Conservation (phyloP, 2,113 vertebrate species). For the Sardina pilchardus region DNA sequence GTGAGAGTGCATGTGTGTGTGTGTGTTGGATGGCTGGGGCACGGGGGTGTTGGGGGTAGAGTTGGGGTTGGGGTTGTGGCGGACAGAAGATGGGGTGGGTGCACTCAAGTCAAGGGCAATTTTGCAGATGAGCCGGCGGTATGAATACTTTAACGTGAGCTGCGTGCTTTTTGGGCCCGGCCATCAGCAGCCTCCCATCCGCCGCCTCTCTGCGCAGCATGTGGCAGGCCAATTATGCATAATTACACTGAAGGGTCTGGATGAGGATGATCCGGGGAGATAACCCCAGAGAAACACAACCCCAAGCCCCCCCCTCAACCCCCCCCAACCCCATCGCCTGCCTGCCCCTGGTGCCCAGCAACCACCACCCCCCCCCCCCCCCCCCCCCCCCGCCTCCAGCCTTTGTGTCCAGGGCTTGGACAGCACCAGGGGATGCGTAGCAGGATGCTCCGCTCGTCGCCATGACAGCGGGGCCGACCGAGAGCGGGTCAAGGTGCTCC, state of each 20-base stretch:
- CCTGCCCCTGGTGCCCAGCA: neutral
- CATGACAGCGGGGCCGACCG: constrained; percentile 44
- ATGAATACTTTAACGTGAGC: constrained; percentile 41
- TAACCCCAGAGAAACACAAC: constrained; percentile 31
- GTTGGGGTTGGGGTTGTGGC: neutral
- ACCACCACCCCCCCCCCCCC: no score
- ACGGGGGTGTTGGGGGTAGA: neutral
- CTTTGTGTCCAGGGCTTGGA: constrained; percentile 34
- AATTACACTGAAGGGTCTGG: constrained; percentile 43
- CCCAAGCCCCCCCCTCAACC: neutral
- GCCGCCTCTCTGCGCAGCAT: constrained; percentile 30
- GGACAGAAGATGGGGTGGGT: constrained; percentile 12
- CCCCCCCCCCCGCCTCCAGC: neutral
- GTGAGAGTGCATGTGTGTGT: neutral
- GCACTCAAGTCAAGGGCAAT: constrained; percentile 43
- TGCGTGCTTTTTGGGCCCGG: constrained; percentile 21
- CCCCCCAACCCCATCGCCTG: neutral
- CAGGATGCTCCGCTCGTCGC: constrained; percentile 39
- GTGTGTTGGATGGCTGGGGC: neutral
- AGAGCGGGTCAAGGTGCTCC: constrained; percentile 47
- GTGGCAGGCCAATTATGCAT: constrained; percentile 51
- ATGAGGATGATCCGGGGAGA: constrained; percentile 32
- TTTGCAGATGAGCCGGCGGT: constrained; percentile 39
- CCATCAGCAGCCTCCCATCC: neutral
- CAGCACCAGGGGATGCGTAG: constrained; percentile 30